Evolutionary conservation across 2,888 invertebrate species (phyloP).

Genomic region (Dicyrtomina minuta): DNA sequence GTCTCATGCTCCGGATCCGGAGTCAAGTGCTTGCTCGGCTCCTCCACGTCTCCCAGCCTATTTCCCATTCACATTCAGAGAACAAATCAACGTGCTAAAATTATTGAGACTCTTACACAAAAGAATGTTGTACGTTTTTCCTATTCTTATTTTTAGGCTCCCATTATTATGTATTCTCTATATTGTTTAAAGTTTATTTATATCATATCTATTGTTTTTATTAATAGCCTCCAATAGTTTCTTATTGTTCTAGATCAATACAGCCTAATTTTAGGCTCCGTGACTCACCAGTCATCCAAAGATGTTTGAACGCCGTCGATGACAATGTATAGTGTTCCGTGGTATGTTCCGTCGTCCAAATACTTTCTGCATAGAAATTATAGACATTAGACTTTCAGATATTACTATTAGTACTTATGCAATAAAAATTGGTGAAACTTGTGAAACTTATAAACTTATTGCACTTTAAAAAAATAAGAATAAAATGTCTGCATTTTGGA

Average conservation of each 20-base stretch:
- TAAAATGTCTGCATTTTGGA: no score
- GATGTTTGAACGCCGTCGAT: constrained; percentile 40
- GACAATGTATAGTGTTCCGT: constrained; percentile 33
- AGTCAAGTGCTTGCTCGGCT: background rate
- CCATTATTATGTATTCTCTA: background rate
- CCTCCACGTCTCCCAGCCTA: constrained; percentile 35
- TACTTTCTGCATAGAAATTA: constrained; percentile 18
- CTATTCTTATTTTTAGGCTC: background rate
- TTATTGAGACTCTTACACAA: no score
- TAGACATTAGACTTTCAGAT: no score
- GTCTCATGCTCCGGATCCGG: background rate
- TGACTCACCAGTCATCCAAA: constrained; percentile 41
- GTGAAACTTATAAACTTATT: no score
- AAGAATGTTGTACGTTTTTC: no score
- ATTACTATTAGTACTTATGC: no score
- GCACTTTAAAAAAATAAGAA: no score
- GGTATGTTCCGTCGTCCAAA: constrained; percentile 39
- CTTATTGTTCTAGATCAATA: background rate
- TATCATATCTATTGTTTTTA: background rate
- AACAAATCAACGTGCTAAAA: no score
- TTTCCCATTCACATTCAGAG: background rate
- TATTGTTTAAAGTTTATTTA: background rate
- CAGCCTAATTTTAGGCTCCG: background rate
- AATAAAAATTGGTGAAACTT: no score
- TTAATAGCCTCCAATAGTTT: background rate